A percentile compares a stretch with the other conserved stretches of the same genome.
These are phyloP conservation scores for Julus scandinavius DNA, from an alignment of 2,888 invertebrate species.

Conservation along the genomic window DNA sequence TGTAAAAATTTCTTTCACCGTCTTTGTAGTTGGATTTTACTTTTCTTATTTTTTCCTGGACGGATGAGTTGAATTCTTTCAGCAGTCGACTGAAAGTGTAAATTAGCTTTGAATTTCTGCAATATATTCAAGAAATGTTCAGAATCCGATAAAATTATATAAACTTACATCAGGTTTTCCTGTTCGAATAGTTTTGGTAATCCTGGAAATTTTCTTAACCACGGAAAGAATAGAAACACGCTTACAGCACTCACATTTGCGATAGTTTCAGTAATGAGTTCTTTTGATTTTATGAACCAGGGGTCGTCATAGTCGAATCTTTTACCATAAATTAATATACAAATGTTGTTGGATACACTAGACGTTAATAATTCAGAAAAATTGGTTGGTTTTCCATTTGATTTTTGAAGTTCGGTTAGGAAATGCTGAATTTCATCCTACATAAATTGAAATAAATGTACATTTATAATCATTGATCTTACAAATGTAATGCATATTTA, in stretches of 20 bases:
- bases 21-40: background rate
- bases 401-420: background rate
- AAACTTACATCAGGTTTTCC: background rate
- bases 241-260: background rate
- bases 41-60: background rate
- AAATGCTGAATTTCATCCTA: slow-evolving; percentile 54
- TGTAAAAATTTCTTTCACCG: background rate
- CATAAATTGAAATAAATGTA: too few species aligned
- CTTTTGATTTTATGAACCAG: background rate
- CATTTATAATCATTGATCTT: too few species aligned
- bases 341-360: slow-evolving; percentile 53
- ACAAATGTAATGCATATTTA: background rate
- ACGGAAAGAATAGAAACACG: slow-evolving; percentile 41
- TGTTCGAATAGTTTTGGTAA: background rate
- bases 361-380: background rate
- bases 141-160: too few species aligned
- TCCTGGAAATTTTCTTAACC: slow-evolving; percentile 52
- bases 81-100: background rate
- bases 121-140: too few species aligned
- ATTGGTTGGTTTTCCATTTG: background rate
- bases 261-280: background rate
- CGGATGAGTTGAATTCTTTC: background rate
- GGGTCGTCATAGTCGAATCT: slow-evolving; percentile 54
- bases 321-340: slow-evolving; percentile 44
- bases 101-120: background rate